Conservation (phyloP, 37 sponge, comb jelly and placozoan species). For the Aphrocallistes beatrix region DNA sequence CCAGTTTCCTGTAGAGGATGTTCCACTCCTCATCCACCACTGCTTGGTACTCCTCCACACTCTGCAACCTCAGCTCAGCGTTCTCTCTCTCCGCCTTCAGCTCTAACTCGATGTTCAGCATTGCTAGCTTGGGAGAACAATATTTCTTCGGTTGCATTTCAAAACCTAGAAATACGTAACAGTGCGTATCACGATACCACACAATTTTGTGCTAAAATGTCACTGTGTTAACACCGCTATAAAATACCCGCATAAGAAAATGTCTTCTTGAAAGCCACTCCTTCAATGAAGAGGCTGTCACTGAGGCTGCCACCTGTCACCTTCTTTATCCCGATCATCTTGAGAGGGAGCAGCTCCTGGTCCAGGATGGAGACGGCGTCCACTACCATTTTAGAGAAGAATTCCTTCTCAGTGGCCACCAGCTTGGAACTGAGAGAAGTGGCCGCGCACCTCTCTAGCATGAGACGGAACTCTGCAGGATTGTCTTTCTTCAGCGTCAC, state of each 20-base stretch:
- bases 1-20: constrained; percentile 91
- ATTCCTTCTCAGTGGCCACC: constrained; percentile 89
- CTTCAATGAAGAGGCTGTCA: constrained; percentile 76
- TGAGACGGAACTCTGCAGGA: constrained; percentile 19
- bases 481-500: constrained; percentile 56
- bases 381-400: constrained; percentile 97
- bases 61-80: constrained; percentile 90
- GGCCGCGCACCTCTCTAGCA: constrained; percentile 90
- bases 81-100: constrained; percentile 92
- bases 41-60: constrained; percentile 95
- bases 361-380: constrained; percentile 87
- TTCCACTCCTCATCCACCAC: constrained; percentile 97
- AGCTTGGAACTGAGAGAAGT: constrained; percentile 92
- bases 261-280: constrained; percentile 99
- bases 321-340: constrained; percentile 99
- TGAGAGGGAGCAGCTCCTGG: constrained; percentile 62
- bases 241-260: constrained; percentile 97
- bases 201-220: too few species aligned
- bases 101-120: constrained; percentile 91
- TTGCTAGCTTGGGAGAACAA: constrained; percentile 67
- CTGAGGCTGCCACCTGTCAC: constrained; percentile 80
- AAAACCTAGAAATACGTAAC: too few species aligned
- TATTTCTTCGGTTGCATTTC: constrained; percentile 98
- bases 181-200: too few species aligned
- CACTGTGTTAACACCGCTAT: too few species aligned